Conservation (phyloP, 2,888 invertebrate species). For the Gordius sp. region DNA sequence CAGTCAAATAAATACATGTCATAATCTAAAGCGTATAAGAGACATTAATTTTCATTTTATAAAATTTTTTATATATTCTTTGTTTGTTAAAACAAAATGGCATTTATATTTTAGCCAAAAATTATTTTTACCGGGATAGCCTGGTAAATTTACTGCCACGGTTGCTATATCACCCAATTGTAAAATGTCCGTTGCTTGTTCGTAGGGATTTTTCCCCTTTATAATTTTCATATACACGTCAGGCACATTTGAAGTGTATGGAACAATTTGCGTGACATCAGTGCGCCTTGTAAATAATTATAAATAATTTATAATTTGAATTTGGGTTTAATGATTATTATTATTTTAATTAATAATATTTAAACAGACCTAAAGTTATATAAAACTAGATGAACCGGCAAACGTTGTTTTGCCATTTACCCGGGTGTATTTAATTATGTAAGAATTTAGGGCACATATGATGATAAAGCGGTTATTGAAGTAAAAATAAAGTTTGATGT, state of each 20-base stretch:
- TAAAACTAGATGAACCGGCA: too few relatives aligned
- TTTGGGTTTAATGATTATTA: too few relatives aligned
- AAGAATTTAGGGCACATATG: too few relatives aligned
- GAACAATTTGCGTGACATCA: conserved; percentile 2
- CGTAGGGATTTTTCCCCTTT: conserved; percentile 2
- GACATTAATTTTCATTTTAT: not conserved
- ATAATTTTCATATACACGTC: conserved; percentile 14
- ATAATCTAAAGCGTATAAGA: conserved; percentile 1
- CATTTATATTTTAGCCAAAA: too few relatives aligned
- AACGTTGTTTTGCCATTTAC: too few relatives aligned
- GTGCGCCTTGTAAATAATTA: not conserved
- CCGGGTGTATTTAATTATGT: too few relatives aligned
- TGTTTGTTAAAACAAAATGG: too few relatives aligned
- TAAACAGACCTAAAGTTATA: too few relatives aligned
- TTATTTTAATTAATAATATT: too few relatives aligned
- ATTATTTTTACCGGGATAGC: not conserved
- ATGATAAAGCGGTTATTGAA: too few relatives aligned
- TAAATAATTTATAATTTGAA: too few relatives aligned
- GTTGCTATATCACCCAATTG: conserved; percentile 12
- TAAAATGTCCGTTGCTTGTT: not conserved
- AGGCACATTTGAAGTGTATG: not conserved
- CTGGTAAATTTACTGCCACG: conserved; percentile 6
- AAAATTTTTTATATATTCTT: not conserved
- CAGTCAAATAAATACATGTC: conserved; percentile 15
- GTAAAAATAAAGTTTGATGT: too few relatives aligned